Base-by-base conservation (phyloP, 1,140 invertebrate species). In the Acromyrmex heyeri region DNA sequence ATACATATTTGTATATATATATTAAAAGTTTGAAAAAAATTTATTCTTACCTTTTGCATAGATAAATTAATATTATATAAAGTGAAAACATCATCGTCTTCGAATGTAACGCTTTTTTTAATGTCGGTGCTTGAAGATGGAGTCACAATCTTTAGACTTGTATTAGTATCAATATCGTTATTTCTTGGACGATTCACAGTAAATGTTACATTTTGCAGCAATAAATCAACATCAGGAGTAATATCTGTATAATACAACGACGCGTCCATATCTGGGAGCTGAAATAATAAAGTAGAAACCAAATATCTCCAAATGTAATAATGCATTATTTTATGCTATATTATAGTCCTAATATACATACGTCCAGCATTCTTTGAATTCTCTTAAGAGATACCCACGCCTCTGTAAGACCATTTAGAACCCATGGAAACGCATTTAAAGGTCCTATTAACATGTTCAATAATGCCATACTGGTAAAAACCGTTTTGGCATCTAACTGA, bases 401-500 rank as follows among this genome's bases (percentile, higher is more conserved):
- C 95, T 99, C 99, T 21, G 99, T 97, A 1, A 99, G 95, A 0
- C 99, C 99, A 96, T 99, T 99, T 1, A 99, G 94, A 4, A 99
- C 99, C 99, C 99, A 99, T 2, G 99, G 99, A 95, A 99, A 99
- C 0, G 98, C 98, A 96, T 99, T 99, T 61, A 99, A 95, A 2
- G 99, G 99, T 59, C 97, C 97, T 87, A 99, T 99, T 34, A 99
- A 95, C 98, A 99, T 99, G 93, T 99, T 98, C 53, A 99, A 97
- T 67, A 99, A 94, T 0, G 99, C 98, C 85, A 99, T 97, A 90
- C 97, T 98, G 3, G 99, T 99, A 92, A 99, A 99, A 92, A 98
- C 98, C 62, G 97, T 99, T 53, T 98, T 97, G 5, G 99, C 98
- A 79, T 97, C 97, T 0, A 99, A 95, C 75, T 96, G 93, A 91